These are phyloP conservation scores for Lagorchestes hirsutus DNA, from an alignment of 2,797 vertebrate genomes.

Conservation along the genomic window DNA sequence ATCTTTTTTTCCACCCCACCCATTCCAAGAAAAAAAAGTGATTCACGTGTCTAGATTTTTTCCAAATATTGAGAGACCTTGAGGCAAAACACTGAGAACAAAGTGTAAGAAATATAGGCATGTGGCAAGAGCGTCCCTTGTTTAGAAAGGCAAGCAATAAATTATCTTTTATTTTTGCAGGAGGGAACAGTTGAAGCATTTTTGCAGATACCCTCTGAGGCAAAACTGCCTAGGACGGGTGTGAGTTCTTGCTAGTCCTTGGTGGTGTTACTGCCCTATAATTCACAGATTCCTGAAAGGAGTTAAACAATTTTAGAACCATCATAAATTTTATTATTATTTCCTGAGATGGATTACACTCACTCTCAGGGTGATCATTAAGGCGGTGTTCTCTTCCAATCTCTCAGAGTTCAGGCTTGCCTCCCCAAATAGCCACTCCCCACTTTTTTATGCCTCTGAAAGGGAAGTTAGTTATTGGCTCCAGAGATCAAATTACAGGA, in stretches of 20 bases:
- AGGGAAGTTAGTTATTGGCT: constrained; percentile 54
- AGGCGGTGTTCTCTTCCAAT: constrained; percentile 66
- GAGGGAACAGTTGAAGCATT: constrained; percentile 60
- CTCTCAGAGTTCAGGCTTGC: constrained; percentile 53
- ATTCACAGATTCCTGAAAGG: constrained; percentile 70
- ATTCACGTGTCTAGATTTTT: neutral
- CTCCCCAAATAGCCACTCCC: constrained; percentile 51
- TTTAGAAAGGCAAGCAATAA: constrained; percentile 65
- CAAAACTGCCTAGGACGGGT: constrained; percentile 50
- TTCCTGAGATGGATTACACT: constrained; percentile 61
- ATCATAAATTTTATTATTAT: constrained; percentile 70
- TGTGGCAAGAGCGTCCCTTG: constrained; percentile 18
- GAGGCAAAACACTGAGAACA: constrained; percentile 55
- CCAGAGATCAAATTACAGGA: constrained; percentile 49
- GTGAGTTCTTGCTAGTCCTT: constrained; percentile 60
- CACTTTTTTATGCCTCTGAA: constrained; percentile 56
- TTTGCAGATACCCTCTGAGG: constrained; percentile 57
- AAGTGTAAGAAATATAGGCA: constrained; percentile 55
- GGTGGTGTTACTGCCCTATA: constrained; percentile 51
- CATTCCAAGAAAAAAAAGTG: neutral
- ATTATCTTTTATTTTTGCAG: constrained; percentile 58
- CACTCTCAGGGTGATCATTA: constrained; percentile 58
- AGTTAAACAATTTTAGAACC: constrained; percentile 69
- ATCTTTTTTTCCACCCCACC: no score
- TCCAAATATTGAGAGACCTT: constrained; percentile 53